Conservation (phyloP, 1,140 invertebrate species). For the Drosophila willistoni region DNA sequence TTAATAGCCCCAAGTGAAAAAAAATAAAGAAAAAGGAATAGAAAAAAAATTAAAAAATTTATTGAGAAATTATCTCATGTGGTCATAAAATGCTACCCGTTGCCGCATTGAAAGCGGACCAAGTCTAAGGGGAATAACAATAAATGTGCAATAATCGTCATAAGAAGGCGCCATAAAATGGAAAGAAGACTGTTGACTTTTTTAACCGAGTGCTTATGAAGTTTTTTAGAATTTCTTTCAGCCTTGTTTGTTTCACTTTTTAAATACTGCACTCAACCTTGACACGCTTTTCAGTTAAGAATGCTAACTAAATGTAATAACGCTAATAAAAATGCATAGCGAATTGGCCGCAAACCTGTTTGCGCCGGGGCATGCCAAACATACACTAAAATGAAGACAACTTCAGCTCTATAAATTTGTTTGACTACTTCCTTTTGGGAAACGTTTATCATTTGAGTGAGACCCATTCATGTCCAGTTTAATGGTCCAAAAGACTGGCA, state of each 20-base stretch:
- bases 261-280: neutral
- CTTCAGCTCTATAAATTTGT: conserved; percentile 51
- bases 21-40: conserved; percentile 13
- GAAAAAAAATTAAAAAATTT: conserved; percentile 57
- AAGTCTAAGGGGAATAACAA: conserved; percentile 32
- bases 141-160: conserved; percentile 73
- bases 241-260: neutral
- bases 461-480: conserved; percentile 56
- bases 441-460: conserved; percentile 46
- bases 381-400: conserved; percentile 29
- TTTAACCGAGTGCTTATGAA: neutral
- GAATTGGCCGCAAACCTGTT: conserved; percentile 20
- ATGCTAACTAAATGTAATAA: conserved; percentile 10
- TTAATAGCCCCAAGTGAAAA: neutral
- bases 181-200: neutral
- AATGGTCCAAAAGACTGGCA: conserved; percentile 41
- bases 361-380: conserved; percentile 18
- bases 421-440: conserved; percentile 46
- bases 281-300: conserved; percentile 1
- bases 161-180: conserved; percentile 56
- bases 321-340: conserved; percentile 25
- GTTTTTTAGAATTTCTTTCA: neutral
- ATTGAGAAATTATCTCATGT: conserved; percentile 68
- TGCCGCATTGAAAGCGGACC: conserved; percentile 29
- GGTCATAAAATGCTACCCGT: conserved; percentile 50